Evolutionary conservation across 2,797 vertebrate species (phyloP).

Genomic region (Tolypeutes matacus): DNA sequence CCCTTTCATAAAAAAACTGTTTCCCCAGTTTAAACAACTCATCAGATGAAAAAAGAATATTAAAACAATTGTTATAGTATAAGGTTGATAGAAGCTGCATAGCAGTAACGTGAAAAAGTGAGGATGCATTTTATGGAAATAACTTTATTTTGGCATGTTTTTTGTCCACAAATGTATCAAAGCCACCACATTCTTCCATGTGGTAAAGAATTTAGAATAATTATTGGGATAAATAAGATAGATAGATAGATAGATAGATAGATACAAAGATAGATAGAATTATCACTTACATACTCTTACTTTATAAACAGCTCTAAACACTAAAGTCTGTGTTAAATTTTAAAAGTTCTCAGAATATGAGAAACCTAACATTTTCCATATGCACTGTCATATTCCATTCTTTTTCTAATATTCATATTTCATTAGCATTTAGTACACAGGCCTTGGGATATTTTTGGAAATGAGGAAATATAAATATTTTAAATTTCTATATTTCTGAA

Average conservation of each 20-base stretch:
- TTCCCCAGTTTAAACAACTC: constrained; percentile 39
- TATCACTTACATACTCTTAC: constrained; percentile 73
- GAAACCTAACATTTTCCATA: constrained; percentile 91
- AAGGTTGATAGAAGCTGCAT: constrained; percentile 39
- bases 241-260: not conserved
- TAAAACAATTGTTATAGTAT: constrained; percentile 21
- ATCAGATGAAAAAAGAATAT: constrained; percentile 31
- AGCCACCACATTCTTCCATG: not conserved
- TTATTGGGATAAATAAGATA: constrained; percentile 32
- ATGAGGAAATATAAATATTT: constrained; percentile 79
- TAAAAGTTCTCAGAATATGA: constrained; percentile 81
- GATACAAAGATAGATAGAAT: not conserved
- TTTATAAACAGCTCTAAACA: constrained; percentile 84
- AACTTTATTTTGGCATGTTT: constrained; percentile 55
- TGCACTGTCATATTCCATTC: constrained; percentile 91
- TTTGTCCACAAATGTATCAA: constrained; percentile 22
- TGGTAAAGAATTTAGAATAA: constrained; percentile 63
- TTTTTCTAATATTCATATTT: constrained; percentile 89
- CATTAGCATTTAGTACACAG: constrained; percentile 87
- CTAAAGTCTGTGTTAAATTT: constrained; percentile 74
- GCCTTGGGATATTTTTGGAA: constrained; percentile 77
- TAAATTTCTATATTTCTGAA: constrained; percentile 80
- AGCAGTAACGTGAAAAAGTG: constrained; percentile 34
- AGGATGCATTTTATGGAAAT: constrained; percentile 22
- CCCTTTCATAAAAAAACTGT: constrained; percentile 65